These are phyloP conservation scores for Hoplodrina ambigua DNA, from an alignment of 2,888 invertebrate species.

Conservation along the genomic window DNA sequence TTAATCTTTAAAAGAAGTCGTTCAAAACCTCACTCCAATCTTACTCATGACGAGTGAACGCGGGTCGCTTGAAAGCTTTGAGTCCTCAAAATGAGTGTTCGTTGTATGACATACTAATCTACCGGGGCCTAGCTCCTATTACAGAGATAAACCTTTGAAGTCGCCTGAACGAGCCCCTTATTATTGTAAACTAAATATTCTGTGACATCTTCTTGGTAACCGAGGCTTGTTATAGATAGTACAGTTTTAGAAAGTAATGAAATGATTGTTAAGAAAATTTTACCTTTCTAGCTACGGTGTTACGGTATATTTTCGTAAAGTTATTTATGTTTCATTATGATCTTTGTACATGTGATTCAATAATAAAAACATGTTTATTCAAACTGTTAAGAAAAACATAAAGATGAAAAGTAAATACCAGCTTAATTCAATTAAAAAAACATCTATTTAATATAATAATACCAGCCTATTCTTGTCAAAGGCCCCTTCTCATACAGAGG, in stretches of 20 bases:
- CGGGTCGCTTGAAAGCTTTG: constrained; percentile 38
- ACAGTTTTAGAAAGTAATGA: background rate
- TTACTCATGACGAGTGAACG: constrained; percentile 22
- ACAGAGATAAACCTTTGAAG: constrained; percentile 51
- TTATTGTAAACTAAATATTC: constrained; percentile 31
- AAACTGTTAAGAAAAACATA: too few species aligned
- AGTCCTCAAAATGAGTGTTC: constrained; percentile 47
- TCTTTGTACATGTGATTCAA: too few species aligned
- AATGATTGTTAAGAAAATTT: background rate
- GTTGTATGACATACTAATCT: constrained; percentile 52
- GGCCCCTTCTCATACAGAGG: too few species aligned
- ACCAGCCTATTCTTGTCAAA: too few species aligned
- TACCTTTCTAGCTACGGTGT: background rate
- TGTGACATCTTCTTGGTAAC: constrained; percentile 16
- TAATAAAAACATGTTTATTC: too few species aligned
- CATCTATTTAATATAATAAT: too few species aligned
- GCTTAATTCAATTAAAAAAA: background rate
- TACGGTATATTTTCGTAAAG: too few species aligned
- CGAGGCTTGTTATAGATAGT: constrained; percentile 13
- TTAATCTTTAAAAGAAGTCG: background rate
- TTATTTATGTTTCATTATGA: too few species aligned
- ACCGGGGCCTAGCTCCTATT: constrained; percentile 37
- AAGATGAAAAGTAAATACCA: background rate
- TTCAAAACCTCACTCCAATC: constrained; percentile 28
- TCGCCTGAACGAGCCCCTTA: constrained; percentile 21